Base-by-base conservation (phyloP, 2,888 invertebrate species). In the Noctua fimbriata region DNA sequence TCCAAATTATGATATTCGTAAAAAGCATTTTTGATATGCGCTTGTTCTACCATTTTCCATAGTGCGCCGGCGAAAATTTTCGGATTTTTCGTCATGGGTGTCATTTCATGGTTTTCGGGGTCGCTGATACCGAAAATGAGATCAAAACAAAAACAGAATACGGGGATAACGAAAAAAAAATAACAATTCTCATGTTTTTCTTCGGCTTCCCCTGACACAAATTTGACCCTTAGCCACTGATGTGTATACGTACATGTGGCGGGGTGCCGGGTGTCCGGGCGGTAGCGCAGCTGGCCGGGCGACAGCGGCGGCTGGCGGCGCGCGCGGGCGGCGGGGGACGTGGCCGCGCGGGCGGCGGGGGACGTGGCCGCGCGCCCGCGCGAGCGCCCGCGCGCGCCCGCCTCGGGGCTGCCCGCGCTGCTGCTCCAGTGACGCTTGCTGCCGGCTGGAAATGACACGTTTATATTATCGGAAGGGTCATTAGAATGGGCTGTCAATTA, bases 371-470 rank as follows among this genome's bases (percentile, higher is more conserved):
- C 55, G 67, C 81, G 82, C 47, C 74, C 76, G 0, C 83, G 83
- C 10, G 82, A 14, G 18, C 81, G 81, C 0, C 70, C 82, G 0
- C 83, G 55, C 0, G 65, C 76, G 2, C 67, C 60, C 5, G 52
- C 63, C 55, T 82, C 81, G 14, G 81, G 55, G n/a, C 83, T 83
- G 16, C 69, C 83, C 9, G 69, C 78, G 10, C 86, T 88, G 58
- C 88, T 87, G 76, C 85, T 91, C 96, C 96, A 96, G 82, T 94
- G 93, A 24, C 95, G 95, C 84, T 95, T 95, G 0, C 94, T 95
- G 0, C 94, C 93, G 55, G 92, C 94, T 92, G 78, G 0, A 28
- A 21, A 52, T 63, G 3, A 32, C 58, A n/a, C 60, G 28, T 28
- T 60, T 60, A 60, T 16, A 16, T 5, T 60, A 28, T n/a, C 5